Conservation (phyloP, 1,140 invertebrate species). For the Meloidogyne floridensis region DNA sequence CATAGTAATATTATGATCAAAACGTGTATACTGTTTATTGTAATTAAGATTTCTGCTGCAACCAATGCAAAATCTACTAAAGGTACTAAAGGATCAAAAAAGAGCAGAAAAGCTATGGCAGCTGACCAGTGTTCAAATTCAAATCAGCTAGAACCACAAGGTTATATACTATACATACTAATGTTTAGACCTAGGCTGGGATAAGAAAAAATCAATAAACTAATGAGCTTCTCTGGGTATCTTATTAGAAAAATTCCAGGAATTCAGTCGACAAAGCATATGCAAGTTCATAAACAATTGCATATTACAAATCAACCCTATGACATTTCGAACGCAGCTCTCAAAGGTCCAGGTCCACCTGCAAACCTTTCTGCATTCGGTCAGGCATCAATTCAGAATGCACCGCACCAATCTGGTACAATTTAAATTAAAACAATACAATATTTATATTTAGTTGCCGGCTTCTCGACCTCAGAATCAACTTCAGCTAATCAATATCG, state of each 20-base stretch:
- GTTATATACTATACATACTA: no score
- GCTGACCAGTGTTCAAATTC: neutral
- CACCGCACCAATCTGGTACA: no score
- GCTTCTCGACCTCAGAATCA: neutral
- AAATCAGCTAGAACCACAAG: neutral
- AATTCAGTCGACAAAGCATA: neutral
- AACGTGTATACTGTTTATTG: neutral
- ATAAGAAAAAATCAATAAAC: no score
- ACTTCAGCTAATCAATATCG: no score
- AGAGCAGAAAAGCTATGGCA: neutral
- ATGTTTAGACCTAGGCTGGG: no score
- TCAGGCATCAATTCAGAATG: neutral
- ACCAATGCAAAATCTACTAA: neutral
- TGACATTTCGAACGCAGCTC: neutral
- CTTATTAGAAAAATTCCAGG: neutral
- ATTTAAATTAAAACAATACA: no score
- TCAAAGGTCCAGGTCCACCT: neutral
- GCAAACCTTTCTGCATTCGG: neutral
- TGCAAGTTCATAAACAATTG: neutral
- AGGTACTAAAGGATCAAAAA: neutral
- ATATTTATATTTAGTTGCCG: neutral
- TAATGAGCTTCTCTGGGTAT: no score
- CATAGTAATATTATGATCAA: neutral
- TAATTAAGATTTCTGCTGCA: neutral
- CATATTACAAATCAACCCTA: neutral